Percentiles rank a stretch among this genome's conserved stretches.
phyloP scores from a whole-genome alignment of 2,888 invertebrate genomes.

The Catocala nupta region DNA sequence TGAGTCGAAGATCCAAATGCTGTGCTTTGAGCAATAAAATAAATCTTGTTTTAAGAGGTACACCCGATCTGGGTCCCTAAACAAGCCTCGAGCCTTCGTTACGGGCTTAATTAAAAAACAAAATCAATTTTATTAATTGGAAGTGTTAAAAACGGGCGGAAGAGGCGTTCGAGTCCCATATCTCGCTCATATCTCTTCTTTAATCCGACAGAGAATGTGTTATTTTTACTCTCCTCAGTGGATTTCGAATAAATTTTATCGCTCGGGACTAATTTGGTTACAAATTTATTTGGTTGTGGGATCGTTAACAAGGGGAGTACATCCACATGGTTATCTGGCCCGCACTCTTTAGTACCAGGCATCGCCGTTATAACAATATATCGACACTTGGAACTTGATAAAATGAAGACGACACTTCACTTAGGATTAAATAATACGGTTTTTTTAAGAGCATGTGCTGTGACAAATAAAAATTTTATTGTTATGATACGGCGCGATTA shows the following conservation, averaged over 20 bases:
- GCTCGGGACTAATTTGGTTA: conserved; percentile 87
- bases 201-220: conserved; percentile 87
- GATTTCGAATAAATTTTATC: conserved; percentile 87
- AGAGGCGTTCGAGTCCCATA: conserved; percentile 79
- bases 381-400: conserved; percentile 83
- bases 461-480: conserved; percentile 78
- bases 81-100: conserved; percentile 81
- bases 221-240: conserved; percentile 86
- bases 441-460: conserved; percentile 73
- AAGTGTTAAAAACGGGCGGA: conserved; percentile 87
- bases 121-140: conserved; percentile 88
- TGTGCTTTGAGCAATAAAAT: conserved; percentile 85
- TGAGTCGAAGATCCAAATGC: conserved; percentile 68
- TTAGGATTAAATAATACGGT: conserved; percentile 85
- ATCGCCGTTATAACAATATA: conserved; percentile 85
- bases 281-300: conserved; percentile 86
- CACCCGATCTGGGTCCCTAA: conserved; percentile 79
- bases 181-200: conserved; percentile 85
- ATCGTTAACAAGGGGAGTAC: conserved; percentile 86
- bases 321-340: conserved; percentile 82
- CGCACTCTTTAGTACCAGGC: conserved; percentile 81
- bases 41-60: conserved; percentile 83
- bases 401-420: conserved; percentile 85
- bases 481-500: conserved; percentile 70
- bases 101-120: conserved; percentile 86